Conservation (phyloP, 2,797 vertebrate species). For the Chloroceryle inda region DNA sequence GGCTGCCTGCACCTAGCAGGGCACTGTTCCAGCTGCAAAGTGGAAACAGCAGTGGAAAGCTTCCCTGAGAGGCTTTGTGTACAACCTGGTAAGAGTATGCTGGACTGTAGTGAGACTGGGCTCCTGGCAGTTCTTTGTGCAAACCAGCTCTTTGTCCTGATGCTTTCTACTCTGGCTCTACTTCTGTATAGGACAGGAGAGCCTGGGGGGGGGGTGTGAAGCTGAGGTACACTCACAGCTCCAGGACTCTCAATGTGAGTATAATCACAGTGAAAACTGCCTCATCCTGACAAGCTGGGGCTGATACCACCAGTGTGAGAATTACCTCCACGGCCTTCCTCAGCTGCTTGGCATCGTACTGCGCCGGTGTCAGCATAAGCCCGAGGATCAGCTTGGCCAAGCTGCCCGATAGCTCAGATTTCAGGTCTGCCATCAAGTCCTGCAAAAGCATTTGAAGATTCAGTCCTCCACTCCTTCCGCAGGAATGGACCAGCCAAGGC, state of each 20-base stretch:
- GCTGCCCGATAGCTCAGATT: constrained; percentile 94
- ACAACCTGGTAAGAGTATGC: not conserved
- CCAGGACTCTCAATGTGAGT: accelerated
- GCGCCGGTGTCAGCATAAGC: constrained; percentile 92
- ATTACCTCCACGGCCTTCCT: constrained; percentile 95
- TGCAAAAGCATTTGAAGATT: constrained; percentile 14
- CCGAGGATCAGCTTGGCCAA: constrained; percentile 90
- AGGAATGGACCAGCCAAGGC: accelerated
- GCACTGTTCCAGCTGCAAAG: not conserved
- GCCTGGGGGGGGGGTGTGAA: not conserved
- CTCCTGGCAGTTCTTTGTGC: not conserved
- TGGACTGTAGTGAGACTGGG: not conserved
- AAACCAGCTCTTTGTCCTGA: not conserved
- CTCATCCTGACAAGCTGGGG: accelerated
- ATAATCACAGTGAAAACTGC: accelerated
- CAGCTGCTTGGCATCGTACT: constrained; percentile 97
- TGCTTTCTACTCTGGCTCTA: not conserved
- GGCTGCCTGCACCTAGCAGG: not conserved
- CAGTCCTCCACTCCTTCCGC: not conserved
- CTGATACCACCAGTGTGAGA: accelerated
- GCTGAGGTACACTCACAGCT: not conserved
- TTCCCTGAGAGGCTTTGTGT: not conserved
- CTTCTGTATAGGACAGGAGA: accelerated
- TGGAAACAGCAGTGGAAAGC: not conserved
- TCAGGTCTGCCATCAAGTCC: constrained; percentile 96